Base-by-base conservation (phyloP, 2,888 invertebrate genomes). In the Gisinianus flammeolus region DNA sequence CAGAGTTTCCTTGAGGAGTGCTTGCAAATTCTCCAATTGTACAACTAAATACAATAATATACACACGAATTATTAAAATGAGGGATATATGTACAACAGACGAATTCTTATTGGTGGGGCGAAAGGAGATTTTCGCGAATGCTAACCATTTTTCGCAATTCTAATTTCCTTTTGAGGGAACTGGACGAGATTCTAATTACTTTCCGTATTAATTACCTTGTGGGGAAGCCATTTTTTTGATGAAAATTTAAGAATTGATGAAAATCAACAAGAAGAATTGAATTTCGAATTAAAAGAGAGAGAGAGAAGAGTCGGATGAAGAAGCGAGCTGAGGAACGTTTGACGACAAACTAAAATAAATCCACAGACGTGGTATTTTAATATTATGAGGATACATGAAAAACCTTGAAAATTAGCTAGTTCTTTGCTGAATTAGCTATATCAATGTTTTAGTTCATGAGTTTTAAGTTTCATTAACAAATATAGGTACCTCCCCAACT, bases 1-100 rank as follows among this genome's bases (percentile, higher is more conserved):
- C 16, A 77, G 64, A 28, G 80, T 77, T 74, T 82, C 82, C 58
- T 80, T 80, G 33, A 83, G 67, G 35, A 82, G 77, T 16, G 78
- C 74, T 68, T 79, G 79, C 73, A 83, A 76, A 22, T 71, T 73
- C 54, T 75, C 77, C 33, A 83, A 71, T 31, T 62, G 5, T 12
- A 16, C 26, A 26, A 22, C 62, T 62, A 44, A 2, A 44, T 16
- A 12, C 12, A 44, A 12, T 1, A 62, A 58, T 44, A 44, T 16
- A 44, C 6, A 6, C 6, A 44, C 44, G 44, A 44, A 16, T 44
- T 44, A 10, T 44, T 44, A 10, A 44, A 44, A 16, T 44, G 44
- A 44, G 16, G 16, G 44, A 10, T 10, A 16, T n/a, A n/a, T n/a
- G n/a, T n/a, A n/a, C n/a, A n/a, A n/a, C n/a, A n/a, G n/a, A n/a